phyloP scores from a whole-genome alignment of 2,888 invertebrate genomes.

The Iphiclides podalirius region DNA sequence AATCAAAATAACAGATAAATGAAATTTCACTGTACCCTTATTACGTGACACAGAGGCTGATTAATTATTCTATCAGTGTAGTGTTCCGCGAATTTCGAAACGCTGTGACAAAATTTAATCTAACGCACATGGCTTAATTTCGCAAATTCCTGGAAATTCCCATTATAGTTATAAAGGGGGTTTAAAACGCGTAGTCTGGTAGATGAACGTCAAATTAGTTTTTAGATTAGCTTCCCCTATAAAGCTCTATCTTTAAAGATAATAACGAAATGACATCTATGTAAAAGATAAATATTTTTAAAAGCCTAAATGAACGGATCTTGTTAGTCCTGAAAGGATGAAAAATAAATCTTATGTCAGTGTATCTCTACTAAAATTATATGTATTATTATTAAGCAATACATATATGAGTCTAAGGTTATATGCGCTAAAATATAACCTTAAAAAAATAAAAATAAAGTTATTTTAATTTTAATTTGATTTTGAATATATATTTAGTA shows the following conservation, averaged over 20 bases:
- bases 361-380: no score
- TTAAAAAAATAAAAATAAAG: no score
- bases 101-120: conserved; percentile 22
- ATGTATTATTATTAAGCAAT: no score
- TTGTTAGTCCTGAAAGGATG: no score
- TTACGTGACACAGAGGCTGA: conserved; percentile 15
- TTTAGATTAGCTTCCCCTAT: neutral
- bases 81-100: conserved; percentile 18
- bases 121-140: conserved; percentile 24
- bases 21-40: neutral
- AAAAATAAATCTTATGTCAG: no score
- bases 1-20: conserved; percentile 1
- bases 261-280: no score
- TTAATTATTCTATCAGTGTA: conserved; percentile 20
- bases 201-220: conserved; percentile 13
- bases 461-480: no score
- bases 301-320: no score
- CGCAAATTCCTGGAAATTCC: conserved; percentile 17
- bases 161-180: conserved; percentile 3
- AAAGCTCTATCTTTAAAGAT: neutral
- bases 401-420: no score
- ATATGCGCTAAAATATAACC: no score
- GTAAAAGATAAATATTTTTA: no score
- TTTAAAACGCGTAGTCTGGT: conserved; percentile 10
- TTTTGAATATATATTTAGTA: no score